Evolutionary conservation across 2,113 vertebrate species (phyloP).

Genomic region (Channa maculata): DNA sequence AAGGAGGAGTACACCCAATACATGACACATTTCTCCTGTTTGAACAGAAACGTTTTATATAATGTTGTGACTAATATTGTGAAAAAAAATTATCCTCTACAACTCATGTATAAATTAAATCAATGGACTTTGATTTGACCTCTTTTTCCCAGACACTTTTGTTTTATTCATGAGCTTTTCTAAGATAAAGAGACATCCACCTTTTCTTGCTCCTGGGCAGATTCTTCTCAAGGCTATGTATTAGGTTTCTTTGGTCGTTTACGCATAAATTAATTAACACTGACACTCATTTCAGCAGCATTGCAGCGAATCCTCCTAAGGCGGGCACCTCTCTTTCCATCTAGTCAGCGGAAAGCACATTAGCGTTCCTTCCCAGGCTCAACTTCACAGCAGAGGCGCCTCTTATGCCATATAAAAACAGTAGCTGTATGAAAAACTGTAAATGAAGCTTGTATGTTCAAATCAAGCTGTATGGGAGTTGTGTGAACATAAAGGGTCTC

Average conservation of each 20-base stretch:
- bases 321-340: conserved; percentile 64
- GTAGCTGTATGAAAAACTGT: conserved; percentile 20
- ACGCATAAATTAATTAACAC: conserved; percentile 72
- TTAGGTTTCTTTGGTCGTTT: conserved; percentile 53
- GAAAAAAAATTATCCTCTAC: neutral
- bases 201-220: conserved; percentile 22
- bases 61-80: neutral
- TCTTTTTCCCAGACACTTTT: neutral
- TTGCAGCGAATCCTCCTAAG: conserved; percentile 65
- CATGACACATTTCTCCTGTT: conserved; percentile 10
- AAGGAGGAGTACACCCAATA: conserved; percentile 31
- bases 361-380: conserved; percentile 43
- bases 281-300: conserved; percentile 68
- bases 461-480: conserved; percentile 44
- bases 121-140: conserved; percentile 23
- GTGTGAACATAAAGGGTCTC: conserved; percentile 39
- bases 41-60: neutral
- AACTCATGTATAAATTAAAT: conserved; percentile 14
- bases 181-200: conserved; percentile 33
- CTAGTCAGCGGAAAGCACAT: conserved; percentile 72
- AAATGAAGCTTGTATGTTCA: conserved; percentile 53
- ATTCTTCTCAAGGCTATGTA: conserved; percentile 41
- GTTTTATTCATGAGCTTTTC: conserved; percentile 47
- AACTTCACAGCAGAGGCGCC: conserved; percentile 41
- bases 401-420: conserved; percentile 3